Evolutionary conservation across 2,113 vertebrate species (phyloP), one percentile per base, ranked within the genome.

Genomic region (Centropus bengalensis): DNA sequence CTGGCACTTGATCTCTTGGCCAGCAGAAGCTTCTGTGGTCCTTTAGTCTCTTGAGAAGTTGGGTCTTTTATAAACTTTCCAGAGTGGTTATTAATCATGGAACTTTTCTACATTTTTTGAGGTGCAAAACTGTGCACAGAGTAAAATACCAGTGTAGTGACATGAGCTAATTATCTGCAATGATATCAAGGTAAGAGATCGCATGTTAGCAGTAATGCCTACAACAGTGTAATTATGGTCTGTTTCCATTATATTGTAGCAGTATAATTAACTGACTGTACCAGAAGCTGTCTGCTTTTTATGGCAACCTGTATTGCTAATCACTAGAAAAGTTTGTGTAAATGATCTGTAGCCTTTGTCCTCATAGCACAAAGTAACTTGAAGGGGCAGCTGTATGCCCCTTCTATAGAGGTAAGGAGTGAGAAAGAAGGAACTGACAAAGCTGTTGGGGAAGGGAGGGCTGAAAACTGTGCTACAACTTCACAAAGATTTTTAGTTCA

Each of bases 1-100:
- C 84, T 93, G 85, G 59, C 88, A 94, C 95, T 95, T 95, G 88
- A 97, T 97, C 94, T 95, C 81, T 91, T 79, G 94, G 79, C 82
- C 91, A 93, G 91, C 87, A 79, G 89, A 92, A 88, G 68, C 69
- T 86, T 91, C 85, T 88, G 78, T 64, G 76, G 70, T 87, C 91
- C 80, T 97, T 93, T 93, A 92, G 86, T 95, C 80, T 93, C 58
- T 76, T 24, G 51, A 94, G 87, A 83, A 89, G 66, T 88, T 89
- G 68, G 59, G 47, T 38, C 79, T 93, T 93, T 93, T 79, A 82
- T 92, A 81, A 95, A 93, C 92, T 96, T 96, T 94, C 49, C 83
- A 78, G 74, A 91, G 38, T 51, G 60, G 44, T 94, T 94, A 90
- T 94, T 91, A 89, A 86, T 95, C 58, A 64, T 42, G 45, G 51